Evolutionary conservation across 2,888 invertebrate genomes (phyloP).

Genomic region (Saturnia japonica): DNA sequence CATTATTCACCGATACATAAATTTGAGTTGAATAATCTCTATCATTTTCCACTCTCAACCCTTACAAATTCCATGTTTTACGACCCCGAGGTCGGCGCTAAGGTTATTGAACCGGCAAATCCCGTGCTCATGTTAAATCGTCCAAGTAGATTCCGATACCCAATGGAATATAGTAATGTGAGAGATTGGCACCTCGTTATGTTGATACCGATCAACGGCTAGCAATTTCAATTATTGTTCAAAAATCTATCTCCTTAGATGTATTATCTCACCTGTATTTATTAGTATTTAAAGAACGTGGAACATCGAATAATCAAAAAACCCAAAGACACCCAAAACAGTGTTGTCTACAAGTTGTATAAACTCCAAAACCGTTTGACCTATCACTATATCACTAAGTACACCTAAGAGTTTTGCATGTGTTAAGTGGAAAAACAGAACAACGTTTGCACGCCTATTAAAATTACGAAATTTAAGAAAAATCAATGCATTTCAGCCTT

Average conservation of each 20-base stretch:
- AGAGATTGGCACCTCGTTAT: neutral
- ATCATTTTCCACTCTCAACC: constrained; percentile 32
- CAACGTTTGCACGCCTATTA: no score
- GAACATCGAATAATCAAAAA: no score
- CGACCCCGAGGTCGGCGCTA: constrained; percentile 38
- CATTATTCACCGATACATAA: constrained; percentile 4
- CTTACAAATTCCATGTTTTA: constrained; percentile 45
- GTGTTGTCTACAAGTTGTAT: no score
- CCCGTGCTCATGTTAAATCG: constrained; percentile 63
- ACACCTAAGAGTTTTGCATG: no score
- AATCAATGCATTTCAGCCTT: no score
- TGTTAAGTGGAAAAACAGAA: no score
- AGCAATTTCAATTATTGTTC: neutral
- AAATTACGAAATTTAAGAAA: no score
- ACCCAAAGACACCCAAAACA: no score
- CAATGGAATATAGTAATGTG: constrained; percentile 28
- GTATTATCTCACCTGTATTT: neutral
- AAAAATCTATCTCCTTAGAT: neutral
- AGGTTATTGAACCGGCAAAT: constrained; percentile 40
- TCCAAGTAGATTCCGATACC: constrained; percentile 57
- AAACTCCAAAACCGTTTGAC: no score
- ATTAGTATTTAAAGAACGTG: no score
- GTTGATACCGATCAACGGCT: neutral
- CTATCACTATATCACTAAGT: no score
- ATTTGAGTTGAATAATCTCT: constrained; percentile 10